Conservation (phyloP, 2,797 vertebrate species). For the Gobio occitaniae region DNA sequence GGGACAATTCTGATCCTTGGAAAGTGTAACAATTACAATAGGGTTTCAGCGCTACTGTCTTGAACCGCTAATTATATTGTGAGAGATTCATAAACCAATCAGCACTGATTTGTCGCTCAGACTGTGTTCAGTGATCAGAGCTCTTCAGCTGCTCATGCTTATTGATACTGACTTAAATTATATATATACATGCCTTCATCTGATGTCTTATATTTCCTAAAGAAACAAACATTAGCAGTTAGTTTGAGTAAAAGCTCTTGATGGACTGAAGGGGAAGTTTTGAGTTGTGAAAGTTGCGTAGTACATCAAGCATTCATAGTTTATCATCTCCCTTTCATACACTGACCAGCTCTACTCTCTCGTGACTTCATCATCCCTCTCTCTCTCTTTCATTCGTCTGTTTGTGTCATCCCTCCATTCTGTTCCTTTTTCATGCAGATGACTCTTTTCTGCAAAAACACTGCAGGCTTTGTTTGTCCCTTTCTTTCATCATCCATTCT, state of each 20-base stretch:
- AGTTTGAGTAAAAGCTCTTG: not conserved
- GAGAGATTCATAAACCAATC: too few relatives aligned
- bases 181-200: not conserved
- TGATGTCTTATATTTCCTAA: not conserved
- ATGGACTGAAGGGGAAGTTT: not conserved
- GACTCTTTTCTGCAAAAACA: conserved; percentile 23
- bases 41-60: too few relatives aligned
- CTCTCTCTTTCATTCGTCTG: not conserved
- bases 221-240: not conserved
- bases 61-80: too few relatives aligned
- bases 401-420: not conserved
- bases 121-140: too few relatives aligned
- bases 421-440: not conserved
- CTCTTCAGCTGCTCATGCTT: too few relatives aligned
- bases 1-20: too few relatives aligned
- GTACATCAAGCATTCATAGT: not conserved
- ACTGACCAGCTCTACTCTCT: not conserved
- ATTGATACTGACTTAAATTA: too few relatives aligned
- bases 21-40: too few relatives aligned
- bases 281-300: not conserved
- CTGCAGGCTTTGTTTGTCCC: conserved; percentile 47
- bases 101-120: too few relatives aligned
- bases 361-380: not conserved
- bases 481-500: conserved; percentile 30
- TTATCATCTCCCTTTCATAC: not conserved